phyloP scores from a whole-genome alignment of 2,113 vertebrate species.

The Bathybates hornii region DNA sequence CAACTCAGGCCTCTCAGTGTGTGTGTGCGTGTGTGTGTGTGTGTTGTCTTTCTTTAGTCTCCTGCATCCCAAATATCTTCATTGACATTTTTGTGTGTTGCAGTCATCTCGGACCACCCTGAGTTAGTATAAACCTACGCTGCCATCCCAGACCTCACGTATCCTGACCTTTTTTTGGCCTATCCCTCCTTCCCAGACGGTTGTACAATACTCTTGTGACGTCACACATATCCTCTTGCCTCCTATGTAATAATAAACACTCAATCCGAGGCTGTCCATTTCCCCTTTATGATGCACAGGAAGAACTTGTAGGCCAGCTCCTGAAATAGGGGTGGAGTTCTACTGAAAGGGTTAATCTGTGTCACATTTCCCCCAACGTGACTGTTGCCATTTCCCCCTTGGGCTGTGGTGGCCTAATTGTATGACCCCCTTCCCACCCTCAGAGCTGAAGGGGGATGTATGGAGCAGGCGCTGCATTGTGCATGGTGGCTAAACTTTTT shows the following conservation, averaged over 20 bases:
- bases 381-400: slow-evolving; percentile 37
- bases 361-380: slow-evolving; percentile 22
- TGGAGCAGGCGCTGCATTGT: slow-evolving; percentile 1
- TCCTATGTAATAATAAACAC: slow-evolving; percentile 27
- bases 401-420: slow-evolving; percentile 49
- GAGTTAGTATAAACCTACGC: slow-evolving; percentile 60
- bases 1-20: slow-evolving; percentile 1
- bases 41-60: slow-evolving; percentile 7
- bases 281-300: slow-evolving; percentile 7
- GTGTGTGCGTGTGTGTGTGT: neutral
- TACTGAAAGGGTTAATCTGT: slow-evolving; percentile 38
- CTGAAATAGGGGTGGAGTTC: neutral
- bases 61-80: slow-evolving; percentile 39
- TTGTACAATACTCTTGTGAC: slow-evolving; percentile 3
- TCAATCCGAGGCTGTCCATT: neutral
- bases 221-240: neutral
- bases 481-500: neutral
- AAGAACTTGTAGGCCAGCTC: neutral
- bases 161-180: slow-evolving; percentile 22
- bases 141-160: slow-evolving; percentile 23
- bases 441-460: neutral
- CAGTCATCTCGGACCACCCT: slow-evolving; percentile 68
- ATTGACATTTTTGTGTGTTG: slow-evolving; percentile 64
- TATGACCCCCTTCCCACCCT: neutral
- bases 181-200: neutral